Percentiles rank a stretch among this genome's conserved stretches.
Conservation (phyloP, 2,888 invertebrate genomes). For the Zygogramma bicolorata region DNA sequence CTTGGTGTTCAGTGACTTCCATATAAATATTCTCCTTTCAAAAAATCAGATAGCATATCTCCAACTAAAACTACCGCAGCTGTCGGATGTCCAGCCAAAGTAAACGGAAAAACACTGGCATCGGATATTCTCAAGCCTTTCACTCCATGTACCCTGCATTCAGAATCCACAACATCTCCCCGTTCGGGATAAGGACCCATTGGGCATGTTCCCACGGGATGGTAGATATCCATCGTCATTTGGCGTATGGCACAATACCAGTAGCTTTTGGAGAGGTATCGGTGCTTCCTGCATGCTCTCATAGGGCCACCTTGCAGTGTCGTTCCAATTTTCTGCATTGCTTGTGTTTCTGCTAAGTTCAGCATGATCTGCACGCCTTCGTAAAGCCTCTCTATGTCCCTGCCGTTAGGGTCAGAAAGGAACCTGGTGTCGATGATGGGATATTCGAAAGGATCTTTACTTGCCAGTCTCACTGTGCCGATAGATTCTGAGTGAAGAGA, state of each 20-base stretch:
- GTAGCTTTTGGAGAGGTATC: conserved; percentile 73
- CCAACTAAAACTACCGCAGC: conserved; percentile 78
- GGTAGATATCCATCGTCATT: conserved; percentile 36
- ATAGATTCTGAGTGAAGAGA: conserved; percentile 60
- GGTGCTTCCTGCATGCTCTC: conserved; percentile 65
- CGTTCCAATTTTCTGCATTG: conserved; percentile 69
- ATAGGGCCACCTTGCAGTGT: conserved; percentile 52
- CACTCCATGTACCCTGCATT: conserved; percentile 73
- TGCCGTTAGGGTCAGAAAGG: conserved; percentile 67
- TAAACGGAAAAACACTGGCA: conserved; percentile 75
- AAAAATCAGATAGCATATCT: conserved; percentile 74
- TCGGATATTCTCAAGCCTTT: conserved; percentile 73
- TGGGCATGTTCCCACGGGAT: conserved; percentile 38
- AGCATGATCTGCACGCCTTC: conserved; percentile 67
- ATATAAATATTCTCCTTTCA: conserved; percentile 38
- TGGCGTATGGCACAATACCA: conserved; percentile 73
- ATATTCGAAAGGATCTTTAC: conserved; percentile 47
- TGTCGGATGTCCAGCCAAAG: conserved; percentile 76
- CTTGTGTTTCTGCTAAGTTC: conserved; percentile 66
- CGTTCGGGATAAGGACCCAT: conserved; percentile 75
- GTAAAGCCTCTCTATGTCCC: conserved; percentile 69
- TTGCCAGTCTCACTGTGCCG: conserved; percentile 72
- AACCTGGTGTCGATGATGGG: conserved; percentile 78
- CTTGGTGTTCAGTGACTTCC: neutral
- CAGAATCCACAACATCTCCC: conserved; percentile 73